phyloP scores from a whole-genome alignment of 2,797 vertebrate genomes.

The Masticophis lateralis region DNA sequence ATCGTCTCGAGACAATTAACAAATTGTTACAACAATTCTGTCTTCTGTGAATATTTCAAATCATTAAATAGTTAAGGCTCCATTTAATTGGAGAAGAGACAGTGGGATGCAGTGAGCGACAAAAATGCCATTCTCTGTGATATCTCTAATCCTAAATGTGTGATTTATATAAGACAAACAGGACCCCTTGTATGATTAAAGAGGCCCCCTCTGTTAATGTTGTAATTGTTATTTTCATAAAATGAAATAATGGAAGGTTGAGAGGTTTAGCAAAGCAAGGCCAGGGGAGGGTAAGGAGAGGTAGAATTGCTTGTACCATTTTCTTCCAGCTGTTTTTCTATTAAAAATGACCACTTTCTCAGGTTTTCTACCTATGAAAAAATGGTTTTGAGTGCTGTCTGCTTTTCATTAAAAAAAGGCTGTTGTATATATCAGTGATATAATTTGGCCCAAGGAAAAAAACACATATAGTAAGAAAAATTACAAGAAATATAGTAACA shows the following conservation, averaged over 20 bases:
- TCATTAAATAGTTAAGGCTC: constrained; percentile 59
- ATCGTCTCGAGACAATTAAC: constrained; percentile 66
- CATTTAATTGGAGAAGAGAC: constrained; percentile 28
- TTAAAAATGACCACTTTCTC: neutral
- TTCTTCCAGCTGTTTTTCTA: neutral
- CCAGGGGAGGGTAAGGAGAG: neutral
- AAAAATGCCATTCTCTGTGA: neutral
- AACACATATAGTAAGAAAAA: neutral
- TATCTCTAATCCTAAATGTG: neutral
- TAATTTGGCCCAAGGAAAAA: neutral
- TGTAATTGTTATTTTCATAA: neutral
- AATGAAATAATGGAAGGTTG: neutral
- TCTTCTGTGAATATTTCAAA: constrained; percentile 52
- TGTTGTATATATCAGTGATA: neutral
- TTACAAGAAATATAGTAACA: neutral
- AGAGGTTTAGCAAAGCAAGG: neutral
- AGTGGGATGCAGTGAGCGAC: neutral
- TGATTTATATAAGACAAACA: neutral
- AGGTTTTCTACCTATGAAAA: neutral
- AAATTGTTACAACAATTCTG: constrained; percentile 67
- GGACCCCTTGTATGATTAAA: neutral
- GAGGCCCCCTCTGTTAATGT: neutral
- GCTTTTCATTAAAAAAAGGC: neutral
- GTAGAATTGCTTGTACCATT: neutral
- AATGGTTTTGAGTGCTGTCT: neutral